Conservation (phyloP, 2,888 invertebrate species). For the Siphlonurus alternatus region DNA sequence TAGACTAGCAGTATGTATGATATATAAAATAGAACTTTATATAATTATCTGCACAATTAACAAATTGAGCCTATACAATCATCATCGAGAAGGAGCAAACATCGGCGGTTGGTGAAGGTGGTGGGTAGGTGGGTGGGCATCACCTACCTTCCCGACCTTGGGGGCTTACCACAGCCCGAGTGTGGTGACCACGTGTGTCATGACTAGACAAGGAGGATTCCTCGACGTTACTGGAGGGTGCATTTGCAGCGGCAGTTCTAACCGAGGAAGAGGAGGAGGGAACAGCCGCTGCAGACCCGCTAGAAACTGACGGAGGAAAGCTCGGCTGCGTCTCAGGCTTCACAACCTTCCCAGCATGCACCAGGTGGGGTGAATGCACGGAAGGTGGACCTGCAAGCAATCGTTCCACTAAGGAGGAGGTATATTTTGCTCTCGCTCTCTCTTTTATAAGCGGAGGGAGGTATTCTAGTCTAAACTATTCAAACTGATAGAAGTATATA, state of each 20-base stretch:
- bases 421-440: background rate
- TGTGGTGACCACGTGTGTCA: slow-evolving; percentile 20
- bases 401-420: slow-evolving; percentile 11
- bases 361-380: slow-evolving; percentile 24
- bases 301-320: slow-evolving; percentile 10
- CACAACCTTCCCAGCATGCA: slow-evolving; percentile 19
- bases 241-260: slow-evolving; percentile 10
- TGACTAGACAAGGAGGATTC: slow-evolving; percentile 22
- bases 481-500: background rate
- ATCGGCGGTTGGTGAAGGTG: background rate
- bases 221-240: slow-evolving; percentile 17
- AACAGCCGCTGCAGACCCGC: slow-evolving; percentile 6
- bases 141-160: slow-evolving; percentile 18
- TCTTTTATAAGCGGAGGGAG: background rate
- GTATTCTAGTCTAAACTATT: background rate
- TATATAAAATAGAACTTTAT: too few species aligned
- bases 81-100: background rate
- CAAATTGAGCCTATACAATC: background rate
- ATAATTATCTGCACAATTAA: background rate
- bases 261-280: slow-evolving; percentile 13
- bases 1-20: too few species aligned
- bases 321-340: slow-evolving; percentile 12
- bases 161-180: slow-evolving; percentile 18
- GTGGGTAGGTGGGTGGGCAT: background rate
- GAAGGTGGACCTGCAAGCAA: slow-evolving; percentile 18